Conservation (phyloP, 2,888 invertebrate species). For the Trachelus iudaicus region DNA sequence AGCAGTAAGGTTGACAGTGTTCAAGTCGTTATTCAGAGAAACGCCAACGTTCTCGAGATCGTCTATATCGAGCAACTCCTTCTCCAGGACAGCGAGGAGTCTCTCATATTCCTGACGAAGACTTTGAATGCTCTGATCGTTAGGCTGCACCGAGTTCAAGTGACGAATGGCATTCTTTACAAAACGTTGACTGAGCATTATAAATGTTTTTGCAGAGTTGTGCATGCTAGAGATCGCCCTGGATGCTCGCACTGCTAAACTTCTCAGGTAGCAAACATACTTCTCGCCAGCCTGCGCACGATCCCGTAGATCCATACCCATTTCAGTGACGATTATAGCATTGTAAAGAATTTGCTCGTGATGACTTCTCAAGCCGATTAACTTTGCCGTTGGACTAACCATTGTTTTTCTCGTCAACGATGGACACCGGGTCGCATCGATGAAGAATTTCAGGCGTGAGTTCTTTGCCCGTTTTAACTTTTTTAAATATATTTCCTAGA, state of each 20-base stretch:
- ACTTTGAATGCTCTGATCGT: slow-evolving; percentile 27
- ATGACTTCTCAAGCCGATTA: slow-evolving; percentile 36
- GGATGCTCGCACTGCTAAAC: slow-evolving; percentile 56
- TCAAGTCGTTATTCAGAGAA: slow-evolving; percentile 12
- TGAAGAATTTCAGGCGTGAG: not conserved
- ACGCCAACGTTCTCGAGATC: slow-evolving; percentile 48
- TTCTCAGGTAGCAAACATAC: slow-evolving; percentile 60
- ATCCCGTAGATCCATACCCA: slow-evolving; percentile 64
- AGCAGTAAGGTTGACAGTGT: slow-evolving; percentile 37
- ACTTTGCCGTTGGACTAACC: slow-evolving; percentile 18
- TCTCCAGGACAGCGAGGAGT: slow-evolving; percentile 57
- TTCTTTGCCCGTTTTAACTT: not conserved
- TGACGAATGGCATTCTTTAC: slow-evolving; percentile 41
- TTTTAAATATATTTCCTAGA: not conserved
- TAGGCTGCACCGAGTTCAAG: slow-evolving; percentile 35
- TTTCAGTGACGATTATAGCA: slow-evolving; percentile 61
- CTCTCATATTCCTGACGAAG: slow-evolving; percentile 49
- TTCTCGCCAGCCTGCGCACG: slow-evolving; percentile 60
- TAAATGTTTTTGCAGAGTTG: slow-evolving; percentile 54
- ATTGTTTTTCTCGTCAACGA: slow-evolving; percentile 4
- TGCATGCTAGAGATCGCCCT: slow-evolving; percentile 59
- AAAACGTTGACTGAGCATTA: slow-evolving; percentile 58
- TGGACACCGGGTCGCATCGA: not conserved
- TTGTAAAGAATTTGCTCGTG: slow-evolving; percentile 57
- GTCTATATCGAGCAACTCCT: slow-evolving; percentile 57